These are phyloP conservation scores for Orchesella flavescens DNA, from an alignment of 2,888 invertebrate genomes.

Conservation along the genomic window DNA sequence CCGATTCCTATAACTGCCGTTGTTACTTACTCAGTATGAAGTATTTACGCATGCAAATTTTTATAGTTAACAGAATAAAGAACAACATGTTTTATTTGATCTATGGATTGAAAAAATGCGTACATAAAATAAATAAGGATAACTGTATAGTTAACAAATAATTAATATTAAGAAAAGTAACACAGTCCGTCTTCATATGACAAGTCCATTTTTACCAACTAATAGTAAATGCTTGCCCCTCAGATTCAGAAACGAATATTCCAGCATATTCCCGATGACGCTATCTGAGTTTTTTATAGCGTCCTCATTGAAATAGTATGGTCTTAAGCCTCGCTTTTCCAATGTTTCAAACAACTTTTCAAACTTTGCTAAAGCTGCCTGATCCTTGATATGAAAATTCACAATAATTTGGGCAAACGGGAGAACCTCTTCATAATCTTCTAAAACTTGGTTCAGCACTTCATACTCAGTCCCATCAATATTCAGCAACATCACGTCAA, in stretches of 20 bases:
- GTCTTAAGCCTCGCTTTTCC: conserved; percentile 20
- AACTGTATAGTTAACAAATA: no score
- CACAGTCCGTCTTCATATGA: no score
- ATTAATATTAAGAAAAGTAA: no score
- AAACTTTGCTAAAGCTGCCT: neutral
- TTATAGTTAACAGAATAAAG: no score
- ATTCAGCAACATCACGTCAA: conserved; percentile 33
- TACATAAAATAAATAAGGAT: no score
- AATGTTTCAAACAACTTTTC: conserved; percentile 7
- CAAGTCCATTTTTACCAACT: neutral
- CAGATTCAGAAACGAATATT: conserved; percentile 35
- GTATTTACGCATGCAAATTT: no score
- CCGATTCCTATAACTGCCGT: no score
- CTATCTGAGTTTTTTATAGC: neutral
- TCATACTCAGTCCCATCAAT: neutral
- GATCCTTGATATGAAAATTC: neutral
- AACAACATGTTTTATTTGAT: no score
- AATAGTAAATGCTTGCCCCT: conserved; percentile 32
- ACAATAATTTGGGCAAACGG: conserved; percentile 50
- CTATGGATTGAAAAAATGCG: no score
- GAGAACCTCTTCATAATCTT: conserved; percentile 28
- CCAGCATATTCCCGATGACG: neutral
- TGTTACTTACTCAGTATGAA: no score
- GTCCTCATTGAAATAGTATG: neutral
- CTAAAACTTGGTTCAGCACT: conserved; percentile 17